phyloP scores from a whole-genome alignment of 2,797 vertebrate genomes.

The Chaetophractus vellerosus region DNA sequence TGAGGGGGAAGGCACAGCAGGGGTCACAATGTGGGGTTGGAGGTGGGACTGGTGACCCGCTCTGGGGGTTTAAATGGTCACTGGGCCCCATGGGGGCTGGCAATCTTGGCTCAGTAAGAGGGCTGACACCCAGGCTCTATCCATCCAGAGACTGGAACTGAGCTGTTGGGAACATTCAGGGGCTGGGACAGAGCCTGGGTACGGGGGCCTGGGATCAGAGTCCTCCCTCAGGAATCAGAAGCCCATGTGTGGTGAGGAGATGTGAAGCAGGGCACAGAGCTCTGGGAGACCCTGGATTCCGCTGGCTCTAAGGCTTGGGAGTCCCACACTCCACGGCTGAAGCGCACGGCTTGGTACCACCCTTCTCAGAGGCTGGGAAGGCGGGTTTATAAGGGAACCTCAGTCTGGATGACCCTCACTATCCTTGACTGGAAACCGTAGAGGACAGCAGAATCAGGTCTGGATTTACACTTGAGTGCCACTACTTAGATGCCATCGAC shows the following conservation, averaged over 20 bases:
- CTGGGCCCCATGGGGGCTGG: neutral
- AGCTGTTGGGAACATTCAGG: neutral
- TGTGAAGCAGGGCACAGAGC: neutral
- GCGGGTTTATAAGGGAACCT: neutral
- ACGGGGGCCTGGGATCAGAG: neutral
- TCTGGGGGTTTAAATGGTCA: neutral
- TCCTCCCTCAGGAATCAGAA: neutral
- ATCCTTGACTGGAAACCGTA: neutral
- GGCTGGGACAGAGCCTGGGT: neutral
- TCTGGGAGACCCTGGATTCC: neutral
- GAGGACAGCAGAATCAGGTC: neutral
- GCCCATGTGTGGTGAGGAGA: neutral
- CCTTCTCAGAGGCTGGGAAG: neutral
- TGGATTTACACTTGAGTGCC: neutral
- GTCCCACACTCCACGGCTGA: neutral
- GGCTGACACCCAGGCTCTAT: neutral
- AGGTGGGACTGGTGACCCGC: neutral
- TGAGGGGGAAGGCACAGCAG: neutral
- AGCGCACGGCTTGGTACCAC: neutral
- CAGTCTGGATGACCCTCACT: neutral
- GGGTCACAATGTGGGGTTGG: neutral
- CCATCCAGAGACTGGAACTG: neutral
- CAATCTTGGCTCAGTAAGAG: neutral
- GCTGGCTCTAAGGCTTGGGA: neutral
- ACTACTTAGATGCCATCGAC: neutral